A percentile compares a stretch with the other conserved stretches of the same genome.
These are phyloP conservation scores for Eupithecia exiguata DNA, from an alignment of 2,888 invertebrate genomes.

Conservation along the genomic window DNA sequence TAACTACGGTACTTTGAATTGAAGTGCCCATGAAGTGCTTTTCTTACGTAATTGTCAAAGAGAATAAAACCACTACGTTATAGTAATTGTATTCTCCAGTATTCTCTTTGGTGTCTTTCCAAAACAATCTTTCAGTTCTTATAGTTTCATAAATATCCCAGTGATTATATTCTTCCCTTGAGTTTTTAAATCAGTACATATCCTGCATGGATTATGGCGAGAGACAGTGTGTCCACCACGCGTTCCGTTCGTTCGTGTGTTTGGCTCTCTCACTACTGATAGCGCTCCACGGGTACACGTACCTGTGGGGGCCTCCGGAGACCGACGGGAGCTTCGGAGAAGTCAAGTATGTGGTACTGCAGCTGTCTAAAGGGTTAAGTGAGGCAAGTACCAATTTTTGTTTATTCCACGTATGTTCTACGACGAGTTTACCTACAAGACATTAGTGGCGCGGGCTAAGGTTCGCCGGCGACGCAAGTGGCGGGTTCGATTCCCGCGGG, in stretches of 20 bases:
- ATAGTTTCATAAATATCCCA: neutral
- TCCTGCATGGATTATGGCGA: conserved; percentile 57
- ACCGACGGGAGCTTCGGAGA: conserved; percentile 66
- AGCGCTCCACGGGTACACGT: conserved; percentile 69
- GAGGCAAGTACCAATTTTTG: conserved; percentile 53
- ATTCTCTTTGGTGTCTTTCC: too few relatives aligned
- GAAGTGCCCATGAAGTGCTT: too few relatives aligned
- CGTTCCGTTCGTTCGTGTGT: conserved; percentile 71
- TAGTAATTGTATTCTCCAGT: too few relatives aligned
- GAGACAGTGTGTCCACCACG: conserved; percentile 46
- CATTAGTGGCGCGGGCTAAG: neutral
- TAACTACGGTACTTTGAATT: too few relatives aligned
- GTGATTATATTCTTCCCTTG: neutral
- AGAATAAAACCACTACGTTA: too few relatives aligned
- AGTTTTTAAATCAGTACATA: neutral
- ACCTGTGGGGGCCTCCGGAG: conserved; percentile 62
- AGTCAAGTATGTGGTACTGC: conserved; percentile 71
- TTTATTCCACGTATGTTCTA: neutral
- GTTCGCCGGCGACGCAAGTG: too few relatives aligned
- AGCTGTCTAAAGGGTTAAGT: conserved; percentile 67
- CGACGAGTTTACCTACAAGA: neutral
- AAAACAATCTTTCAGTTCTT: too few relatives aligned
- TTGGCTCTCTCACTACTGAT: conserved; percentile 61
- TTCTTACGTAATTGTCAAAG: too few relatives aligned
- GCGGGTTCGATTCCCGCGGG: too few relatives aligned